Base-by-base conservation (phyloP, 2,888 invertebrate species). In the Cyclophora punctaria region DNA sequence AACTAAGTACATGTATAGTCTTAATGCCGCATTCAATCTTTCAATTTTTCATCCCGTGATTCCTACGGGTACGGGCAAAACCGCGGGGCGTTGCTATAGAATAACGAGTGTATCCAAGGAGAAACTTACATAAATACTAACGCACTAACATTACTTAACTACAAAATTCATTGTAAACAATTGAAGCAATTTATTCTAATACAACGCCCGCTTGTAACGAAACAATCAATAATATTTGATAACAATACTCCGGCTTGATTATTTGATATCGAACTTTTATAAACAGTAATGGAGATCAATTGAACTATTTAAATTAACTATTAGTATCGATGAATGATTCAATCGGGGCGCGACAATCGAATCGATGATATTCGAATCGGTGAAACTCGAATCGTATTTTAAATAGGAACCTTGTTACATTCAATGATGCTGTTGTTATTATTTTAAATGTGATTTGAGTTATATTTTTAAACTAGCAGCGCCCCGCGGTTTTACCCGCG, bases 241-340 rank as follows among this genome's bases (percentile, higher is more conserved):
- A 77, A 76, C 50, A 52, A 66, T 37, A 37, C 37, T 4, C 4
- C 1, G 5, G 4, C 4, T 67, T 64, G 69, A 69, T 61, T 75
- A 80, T 83, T 76, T 71, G 71, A 80, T 84, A 84, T 81, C 75
- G 71, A 70, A 78, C 69, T 82, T 83, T 81, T 83, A 82, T 75
- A 77, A 78, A 80, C 69, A 74, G 79, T 83, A 85, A 86, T 86
- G 69, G 83, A 83, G 78, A 80, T 78, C 87, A 85, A 86, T 86
- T 86, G 86, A 80, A 73, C 78, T 65, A 72, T 83, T 81, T 84
- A 77, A 83, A 84, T 87, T 83, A 83, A 81, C 78, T 75, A 77
- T 82, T 81, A 79, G 77, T 77, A 70, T 71, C 68, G 65, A 63
- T 50, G 67, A 77, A 80, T 76, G 75, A 77, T 76, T 83, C 83